Base-by-base conservation (phyloP, 2,797 vertebrate species). In the Pogoniulus pusillus region DNA sequence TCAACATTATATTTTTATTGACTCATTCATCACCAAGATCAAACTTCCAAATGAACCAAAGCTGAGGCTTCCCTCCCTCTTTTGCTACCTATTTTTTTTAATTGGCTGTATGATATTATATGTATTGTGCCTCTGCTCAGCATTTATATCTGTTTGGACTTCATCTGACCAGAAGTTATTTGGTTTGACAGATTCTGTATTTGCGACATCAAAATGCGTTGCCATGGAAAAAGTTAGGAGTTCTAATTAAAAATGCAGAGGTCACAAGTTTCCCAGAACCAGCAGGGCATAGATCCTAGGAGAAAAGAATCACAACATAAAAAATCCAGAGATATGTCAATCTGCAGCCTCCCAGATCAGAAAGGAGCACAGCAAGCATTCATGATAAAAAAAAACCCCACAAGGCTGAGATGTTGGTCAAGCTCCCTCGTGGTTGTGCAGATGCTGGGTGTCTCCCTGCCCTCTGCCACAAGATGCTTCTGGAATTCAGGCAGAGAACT, bases 251-350 rank as follows among this genome's bases (percentile, higher is more conserved):
- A 97, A 97, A 97, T 96, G 97, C 95, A 97, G 96, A 96, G 97
- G 97, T 97, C 97, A 95, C 95, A 96, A 96, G 95, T 98, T 98
- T 98, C 97, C 97, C 97, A 98, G 97, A 97, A 97, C 94, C 94
- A 97, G 90, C 37, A 96, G 96, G 96, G 95, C 97, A 96, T 90
- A 90, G 93, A 97, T 97, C 94, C 95, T 96, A 96, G 96, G 94
- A 97, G 91, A 96, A 97, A 96, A 95, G 91, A 96, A 97, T 96
- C 79, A 86, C 95, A 96, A 60, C 83, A 82, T 84, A 60, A 95
- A 87, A 93, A 94, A 96, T 87, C 82, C 93, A 84, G 68, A 89
- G 82, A 82, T 76, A 41, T 87, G 93, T 97, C 96, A 96, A 86
- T 86, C 88, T 97, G 95, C 90, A 95, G 35, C 95, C 96, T 96